A percentile compares a stretch with the other conserved stretches of the same genome.
Evolutionary conservation across 1,140 invertebrate genomes (phyloP).

Genomic region (Drosophila cardini): DNA sequence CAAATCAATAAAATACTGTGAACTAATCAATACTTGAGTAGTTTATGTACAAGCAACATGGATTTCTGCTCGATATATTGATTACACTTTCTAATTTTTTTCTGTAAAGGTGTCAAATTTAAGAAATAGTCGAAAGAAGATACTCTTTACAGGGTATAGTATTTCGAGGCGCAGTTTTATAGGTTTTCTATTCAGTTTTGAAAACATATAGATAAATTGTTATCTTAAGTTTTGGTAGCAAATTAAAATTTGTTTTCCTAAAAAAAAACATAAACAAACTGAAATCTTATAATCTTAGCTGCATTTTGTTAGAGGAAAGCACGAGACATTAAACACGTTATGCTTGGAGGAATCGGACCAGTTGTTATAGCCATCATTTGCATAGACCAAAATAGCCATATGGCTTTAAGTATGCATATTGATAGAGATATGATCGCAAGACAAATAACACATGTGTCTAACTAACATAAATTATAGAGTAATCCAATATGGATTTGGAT

Average conservation of each 20-base stretch:
- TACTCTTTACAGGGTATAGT: neutral
- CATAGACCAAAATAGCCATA: conserved; percentile 3
- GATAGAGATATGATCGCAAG: conserved; percentile 6
- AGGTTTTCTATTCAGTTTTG: too few relatives aligned
- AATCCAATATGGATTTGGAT: neutral
- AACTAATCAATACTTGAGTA: conserved; percentile 29
- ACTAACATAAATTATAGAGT: too few relatives aligned
- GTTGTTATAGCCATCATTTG: conserved; percentile 7
- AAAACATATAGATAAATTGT: too few relatives aligned
- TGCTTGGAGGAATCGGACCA: neutral
- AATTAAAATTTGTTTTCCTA: neutral
- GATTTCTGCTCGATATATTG: conserved; percentile 4
- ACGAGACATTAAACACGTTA: neutral
- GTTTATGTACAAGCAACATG: conserved; percentile 4
- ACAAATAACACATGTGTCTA: conserved; percentile 1
- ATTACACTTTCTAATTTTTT: conserved; percentile 18
- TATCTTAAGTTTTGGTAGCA: neutral
- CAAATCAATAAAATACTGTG: conserved; percentile 34
- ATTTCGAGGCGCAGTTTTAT: neutral
- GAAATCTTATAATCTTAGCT: neutral
- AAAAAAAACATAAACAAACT: conserved; percentile 1
- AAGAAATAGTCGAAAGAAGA: neutral
- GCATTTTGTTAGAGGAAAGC: neutral
- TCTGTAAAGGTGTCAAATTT: neutral
- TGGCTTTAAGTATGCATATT: conserved; percentile 13